Percentiles rank a stretch among this genome's conserved stretches.
phyloP scores from a whole-genome alignment of 2,113 vertebrate genomes.

The Megaceryle maxima region DNA sequence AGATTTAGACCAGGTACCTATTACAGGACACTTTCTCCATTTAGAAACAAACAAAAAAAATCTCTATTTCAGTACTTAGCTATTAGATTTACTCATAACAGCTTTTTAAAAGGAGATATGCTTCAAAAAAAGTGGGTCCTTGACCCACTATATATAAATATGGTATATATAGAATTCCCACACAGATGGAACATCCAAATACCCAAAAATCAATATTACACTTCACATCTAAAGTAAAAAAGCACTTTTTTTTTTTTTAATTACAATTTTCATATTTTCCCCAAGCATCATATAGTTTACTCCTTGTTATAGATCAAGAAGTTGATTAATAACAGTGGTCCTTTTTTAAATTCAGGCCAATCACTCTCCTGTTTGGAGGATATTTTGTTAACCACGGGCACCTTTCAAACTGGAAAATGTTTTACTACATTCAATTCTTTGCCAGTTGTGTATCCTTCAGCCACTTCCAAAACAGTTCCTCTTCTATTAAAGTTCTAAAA shows the following conservation, averaged over 20 bases:
- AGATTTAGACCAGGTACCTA: background rate
- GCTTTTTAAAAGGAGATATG: background rate
- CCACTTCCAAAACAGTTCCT: background rate
- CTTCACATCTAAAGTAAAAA: background rate
- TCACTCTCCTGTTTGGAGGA: background rate
- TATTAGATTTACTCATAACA: background rate
- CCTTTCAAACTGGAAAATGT: background rate
- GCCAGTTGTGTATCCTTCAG: background rate
- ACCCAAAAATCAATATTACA: background rate
- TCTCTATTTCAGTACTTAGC: background rate
- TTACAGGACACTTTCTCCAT: background rate
- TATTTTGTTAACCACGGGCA: background rate
- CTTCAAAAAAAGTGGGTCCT: background rate
- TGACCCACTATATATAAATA: accelerated
- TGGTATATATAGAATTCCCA: background rate
- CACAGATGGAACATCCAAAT: background rate
- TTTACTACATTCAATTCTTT: background rate
- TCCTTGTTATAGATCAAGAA: background rate
- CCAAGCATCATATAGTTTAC: background rate
- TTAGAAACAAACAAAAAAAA: background rate
- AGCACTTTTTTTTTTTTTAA: background rate
- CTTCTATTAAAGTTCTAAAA: background rate
- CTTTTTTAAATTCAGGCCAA: background rate
- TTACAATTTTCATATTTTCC: background rate
- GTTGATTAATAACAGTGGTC: background rate